Conservation (phyloP, 2,113 vertebrate genomes). For the Psophia crepitans region DNA sequence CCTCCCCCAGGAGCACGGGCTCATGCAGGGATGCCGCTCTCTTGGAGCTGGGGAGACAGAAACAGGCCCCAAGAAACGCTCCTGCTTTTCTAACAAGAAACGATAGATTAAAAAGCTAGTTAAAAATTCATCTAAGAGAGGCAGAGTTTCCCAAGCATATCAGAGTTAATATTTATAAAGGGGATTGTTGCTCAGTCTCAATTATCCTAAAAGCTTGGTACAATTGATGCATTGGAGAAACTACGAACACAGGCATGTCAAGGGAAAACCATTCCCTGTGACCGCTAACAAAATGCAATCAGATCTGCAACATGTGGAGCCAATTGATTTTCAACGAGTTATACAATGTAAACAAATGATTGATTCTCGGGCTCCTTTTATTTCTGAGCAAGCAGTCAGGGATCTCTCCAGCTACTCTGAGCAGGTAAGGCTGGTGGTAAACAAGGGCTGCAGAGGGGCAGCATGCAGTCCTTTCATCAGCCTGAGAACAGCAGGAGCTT, state of each 20-base stretch:
- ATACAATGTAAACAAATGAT: background rate
- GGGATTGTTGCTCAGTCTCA: constrained; percentile 69
- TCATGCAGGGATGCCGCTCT: rapidly evolving
- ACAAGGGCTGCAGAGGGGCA: background rate
- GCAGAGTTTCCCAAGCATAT: constrained; percentile 70
- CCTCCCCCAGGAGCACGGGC: rapidly evolving
- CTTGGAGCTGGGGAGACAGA: background rate
- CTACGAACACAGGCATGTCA: background rate
- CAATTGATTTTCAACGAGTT: constrained; percentile 10
- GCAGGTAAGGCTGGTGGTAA: constrained; percentile 19
- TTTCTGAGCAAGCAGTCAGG: background rate
- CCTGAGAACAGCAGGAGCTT: background rate
- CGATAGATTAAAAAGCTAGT: constrained; percentile 68
- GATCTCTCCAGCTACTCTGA: background rate
- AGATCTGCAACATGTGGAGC: constrained; percentile 6
- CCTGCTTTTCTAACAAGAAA: constrained; percentile 52
- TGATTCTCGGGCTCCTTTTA: background rate
- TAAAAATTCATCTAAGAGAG: constrained; percentile 75
- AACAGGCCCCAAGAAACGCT: background rate
- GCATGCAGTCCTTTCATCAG: background rate
- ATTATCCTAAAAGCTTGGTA: constrained; percentile 66
- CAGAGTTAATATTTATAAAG: constrained; percentile 79
- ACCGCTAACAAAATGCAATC: constrained; percentile 9
- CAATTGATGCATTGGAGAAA: constrained; percentile 29
- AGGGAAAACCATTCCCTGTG: constrained; percentile 7